Percentiles rank a stretch among this genome's conserved stretches.
Conservation (phyloP, 2,113 vertebrate genomes). For the Ictalurus punctatus region DNA sequence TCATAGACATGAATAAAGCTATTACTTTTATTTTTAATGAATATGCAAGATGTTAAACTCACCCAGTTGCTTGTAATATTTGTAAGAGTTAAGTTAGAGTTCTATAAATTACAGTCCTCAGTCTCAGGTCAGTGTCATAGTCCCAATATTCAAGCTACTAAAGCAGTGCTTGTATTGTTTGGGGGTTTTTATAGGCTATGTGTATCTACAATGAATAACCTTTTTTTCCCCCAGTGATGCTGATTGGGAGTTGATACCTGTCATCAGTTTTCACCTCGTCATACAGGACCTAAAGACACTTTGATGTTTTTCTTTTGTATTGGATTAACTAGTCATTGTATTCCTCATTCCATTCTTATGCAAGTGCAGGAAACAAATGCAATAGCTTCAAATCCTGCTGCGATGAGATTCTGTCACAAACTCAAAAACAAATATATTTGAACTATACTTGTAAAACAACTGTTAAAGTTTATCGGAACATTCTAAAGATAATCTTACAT, state of each 20-base stretch:
- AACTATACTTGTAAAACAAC: background rate
- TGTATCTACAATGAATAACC: background rate
- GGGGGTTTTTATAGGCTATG: background rate
- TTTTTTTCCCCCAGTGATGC: background rate
- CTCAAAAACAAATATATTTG: background rate
- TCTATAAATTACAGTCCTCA: background rate
- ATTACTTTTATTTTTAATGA: background rate
- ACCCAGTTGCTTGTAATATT: background rate
- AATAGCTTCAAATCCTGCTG: background rate
- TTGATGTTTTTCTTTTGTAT: background rate
- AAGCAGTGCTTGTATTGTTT: background rate
- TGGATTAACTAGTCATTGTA: background rate
- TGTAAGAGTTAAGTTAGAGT: background rate
- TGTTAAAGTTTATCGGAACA: too few species aligned
- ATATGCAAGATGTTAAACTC: conserved; percentile 4
- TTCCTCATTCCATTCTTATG: background rate
- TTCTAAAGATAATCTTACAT: background rate
- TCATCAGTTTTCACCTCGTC: background rate
- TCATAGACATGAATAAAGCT: background rate
- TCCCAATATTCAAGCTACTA: background rate
- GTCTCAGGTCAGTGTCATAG: background rate
- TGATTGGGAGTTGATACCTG: background rate
- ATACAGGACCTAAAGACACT: background rate
- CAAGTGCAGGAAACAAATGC: background rate
- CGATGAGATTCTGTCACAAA: background rate